Evolutionary conservation across 2,888 invertebrate species (phyloP).

Genomic region (Resseliella maxima): DNA sequence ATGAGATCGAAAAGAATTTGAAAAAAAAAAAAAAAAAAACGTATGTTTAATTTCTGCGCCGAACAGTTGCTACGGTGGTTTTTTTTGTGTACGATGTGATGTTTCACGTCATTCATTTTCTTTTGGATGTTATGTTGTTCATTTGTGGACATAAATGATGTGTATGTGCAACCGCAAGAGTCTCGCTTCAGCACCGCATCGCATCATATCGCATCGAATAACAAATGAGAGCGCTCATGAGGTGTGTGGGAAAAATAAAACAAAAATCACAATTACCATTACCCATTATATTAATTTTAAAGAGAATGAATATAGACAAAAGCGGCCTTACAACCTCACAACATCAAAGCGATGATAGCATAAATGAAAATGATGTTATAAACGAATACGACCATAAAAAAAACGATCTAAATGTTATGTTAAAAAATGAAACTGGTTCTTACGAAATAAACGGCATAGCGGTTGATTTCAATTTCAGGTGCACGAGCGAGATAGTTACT

Average conservation of each 20-base stretch:
- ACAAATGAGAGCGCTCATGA: not conserved
- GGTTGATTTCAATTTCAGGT: constrained; percentile 42
- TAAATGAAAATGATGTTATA: not conserved
- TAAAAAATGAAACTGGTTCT: constrained; percentile 21
- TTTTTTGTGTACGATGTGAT: not conserved
- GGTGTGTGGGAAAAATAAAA: not conserved
- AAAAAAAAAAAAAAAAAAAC: too few species aligned
- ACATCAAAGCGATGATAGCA: not conserved
- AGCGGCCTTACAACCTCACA: not conserved
- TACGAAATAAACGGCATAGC: not conserved
- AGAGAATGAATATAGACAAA: not conserved
- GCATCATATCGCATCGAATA: too few species aligned
- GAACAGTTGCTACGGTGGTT: not conserved
- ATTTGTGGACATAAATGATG: not conserved
- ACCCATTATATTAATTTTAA: constrained; percentile 1
- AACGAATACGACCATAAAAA: not conserved
- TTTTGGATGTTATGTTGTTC: not conserved
- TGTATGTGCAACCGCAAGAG: not conserved
- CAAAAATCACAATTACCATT: constrained; percentile 13
- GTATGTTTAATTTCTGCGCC: not conserved
- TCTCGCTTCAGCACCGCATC: too few species aligned
- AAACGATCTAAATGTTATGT: not conserved
- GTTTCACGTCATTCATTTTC: not conserved
- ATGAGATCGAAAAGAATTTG: constrained; percentile 13
- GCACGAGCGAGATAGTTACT: too few species aligned